Conservation (phyloP, 2,888 invertebrate species). For the Sarcophaga subvicina region DNA sequence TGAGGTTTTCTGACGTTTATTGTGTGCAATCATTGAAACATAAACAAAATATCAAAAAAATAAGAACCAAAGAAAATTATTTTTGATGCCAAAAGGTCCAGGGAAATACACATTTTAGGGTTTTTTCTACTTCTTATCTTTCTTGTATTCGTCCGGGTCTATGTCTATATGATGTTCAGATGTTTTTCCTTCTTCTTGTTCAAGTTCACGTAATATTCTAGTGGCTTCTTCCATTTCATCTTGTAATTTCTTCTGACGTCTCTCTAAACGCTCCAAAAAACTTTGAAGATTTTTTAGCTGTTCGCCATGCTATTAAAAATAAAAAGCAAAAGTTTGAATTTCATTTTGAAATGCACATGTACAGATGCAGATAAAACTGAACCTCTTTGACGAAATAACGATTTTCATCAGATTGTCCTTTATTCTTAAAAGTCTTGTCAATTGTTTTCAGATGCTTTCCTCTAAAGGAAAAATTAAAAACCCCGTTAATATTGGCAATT, state of each 20-base stretch:
- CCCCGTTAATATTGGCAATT: background rate
- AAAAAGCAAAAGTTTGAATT: background rate
- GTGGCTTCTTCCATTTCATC: background rate
- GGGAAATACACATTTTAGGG: too few relatives aligned
- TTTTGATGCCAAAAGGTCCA: too few relatives aligned
- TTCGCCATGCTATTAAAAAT: slow-evolving; percentile 60
- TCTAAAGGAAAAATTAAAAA: slow-evolving; percentile 4
- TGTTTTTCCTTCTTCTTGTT: too few relatives aligned
- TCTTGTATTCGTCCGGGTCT: too few relatives aligned
- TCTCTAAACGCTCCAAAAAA: background rate
- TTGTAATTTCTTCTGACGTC: background rate
- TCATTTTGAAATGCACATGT: background rate
- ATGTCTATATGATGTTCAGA: too few relatives aligned
- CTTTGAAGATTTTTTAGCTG: slow-evolving; percentile 64
- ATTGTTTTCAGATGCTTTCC: background rate
- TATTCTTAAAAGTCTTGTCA: slow-evolving; percentile 59
- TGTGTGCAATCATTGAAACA: too few relatives aligned
- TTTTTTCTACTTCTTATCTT: too few relatives aligned
- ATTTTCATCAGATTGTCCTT: slow-evolving; percentile 71
- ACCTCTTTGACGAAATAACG: slow-evolving; percentile 72
- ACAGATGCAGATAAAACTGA: background rate
- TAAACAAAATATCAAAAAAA: too few relatives aligned
- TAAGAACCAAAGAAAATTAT: too few relatives aligned
- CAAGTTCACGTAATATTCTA: background rate
- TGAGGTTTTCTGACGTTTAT: too few relatives aligned